Evolutionary conservation across 2,888 invertebrate genomes (phyloP).

Genomic region (Athripsodes cinereus): DNA sequence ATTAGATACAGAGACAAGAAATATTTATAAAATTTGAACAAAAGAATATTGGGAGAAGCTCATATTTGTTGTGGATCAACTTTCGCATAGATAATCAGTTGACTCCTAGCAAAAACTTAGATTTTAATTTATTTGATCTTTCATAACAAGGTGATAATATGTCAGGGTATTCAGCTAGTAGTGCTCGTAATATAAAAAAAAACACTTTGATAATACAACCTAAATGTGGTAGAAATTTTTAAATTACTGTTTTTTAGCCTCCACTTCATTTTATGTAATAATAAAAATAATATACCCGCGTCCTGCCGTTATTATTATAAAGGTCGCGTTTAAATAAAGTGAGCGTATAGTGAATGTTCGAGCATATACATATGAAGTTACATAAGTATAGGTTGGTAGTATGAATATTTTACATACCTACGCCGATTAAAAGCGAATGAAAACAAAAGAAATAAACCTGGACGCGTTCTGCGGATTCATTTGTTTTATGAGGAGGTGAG

Average conservation of each 20-base stretch:
- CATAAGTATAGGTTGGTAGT: neutral
- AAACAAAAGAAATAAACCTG: too few species aligned
- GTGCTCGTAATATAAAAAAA: neutral
- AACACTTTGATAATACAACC: neutral
- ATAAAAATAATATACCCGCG: neutral
- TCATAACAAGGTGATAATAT: too few species aligned
- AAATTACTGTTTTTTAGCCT: neutral
- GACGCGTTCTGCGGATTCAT: too few species aligned
- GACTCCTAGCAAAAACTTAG: too few species aligned
- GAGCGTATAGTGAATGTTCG: neutral
- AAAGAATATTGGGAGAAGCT: too few species aligned
- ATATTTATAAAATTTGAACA: too few species aligned
- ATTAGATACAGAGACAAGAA: too few species aligned
- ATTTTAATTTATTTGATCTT: too few species aligned
- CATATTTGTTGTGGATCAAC: too few species aligned
- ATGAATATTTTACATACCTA: neutral
- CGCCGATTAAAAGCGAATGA: neutral
- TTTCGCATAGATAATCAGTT: too few species aligned
- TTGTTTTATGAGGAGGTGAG: too few species aligned
- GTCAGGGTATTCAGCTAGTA: too few species aligned
- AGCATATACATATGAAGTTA: neutral
- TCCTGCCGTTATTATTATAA: neutral
- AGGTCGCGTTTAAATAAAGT: constrained; percentile 1
- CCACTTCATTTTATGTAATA: neutral
- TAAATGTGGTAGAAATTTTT: neutral